phyloP scores from a whole-genome alignment of 2,797 vertebrate genomes.

The Fistularia tabacaria region DNA sequence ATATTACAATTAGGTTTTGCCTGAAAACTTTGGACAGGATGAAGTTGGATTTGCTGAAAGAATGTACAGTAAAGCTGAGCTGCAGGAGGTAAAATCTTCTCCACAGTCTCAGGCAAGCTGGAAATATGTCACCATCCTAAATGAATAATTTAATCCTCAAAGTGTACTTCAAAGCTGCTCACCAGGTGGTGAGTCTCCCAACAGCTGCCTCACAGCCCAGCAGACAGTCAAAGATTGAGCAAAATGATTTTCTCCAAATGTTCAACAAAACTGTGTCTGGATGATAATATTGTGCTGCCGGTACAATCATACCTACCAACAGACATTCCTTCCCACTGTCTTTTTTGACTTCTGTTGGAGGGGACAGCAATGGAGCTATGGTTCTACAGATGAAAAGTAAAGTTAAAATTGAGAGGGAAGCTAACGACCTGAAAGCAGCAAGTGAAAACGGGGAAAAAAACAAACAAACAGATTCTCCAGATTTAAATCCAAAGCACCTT shows the following conservation, averaged over 20 bases:
- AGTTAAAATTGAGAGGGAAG: constrained; percentile 44
- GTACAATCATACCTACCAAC: constrained; percentile 74
- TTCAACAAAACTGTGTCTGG: constrained; percentile 87
- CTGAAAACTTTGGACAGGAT: constrained; percentile 64
- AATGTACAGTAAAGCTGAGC: constrained; percentile 79
- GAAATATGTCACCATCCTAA: constrained; percentile 82
- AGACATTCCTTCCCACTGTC: constrained; percentile 35
- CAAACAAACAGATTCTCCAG: constrained; percentile 20
- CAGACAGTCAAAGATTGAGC: constrained; percentile 88
- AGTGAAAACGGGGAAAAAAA: constrained; percentile 9
- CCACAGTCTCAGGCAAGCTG: constrained; percentile 55
- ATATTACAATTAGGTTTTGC: constrained; percentile 53
- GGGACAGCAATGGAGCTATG: constrained; percentile 44
- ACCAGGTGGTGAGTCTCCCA: constrained; percentile 85
- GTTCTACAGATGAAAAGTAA: constrained; percentile 54
- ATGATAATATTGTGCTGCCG: constrained; percentile 85
- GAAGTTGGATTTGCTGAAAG: constrained; percentile 85
- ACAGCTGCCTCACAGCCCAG: constrained; percentile 81
- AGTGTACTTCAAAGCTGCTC: constrained; percentile 92
- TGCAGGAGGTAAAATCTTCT: constrained; percentile 88
- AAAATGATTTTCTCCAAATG: constrained; percentile 90
- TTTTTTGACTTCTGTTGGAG: constrained; percentile 48
- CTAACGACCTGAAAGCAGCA: constrained; percentile 44
- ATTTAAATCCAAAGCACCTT: constrained; percentile 34
- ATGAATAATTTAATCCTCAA: constrained; percentile 98